Evolutionary conservation across 2,888 invertebrate species (phyloP).

Genomic region (Odontothrips loti): DNA sequence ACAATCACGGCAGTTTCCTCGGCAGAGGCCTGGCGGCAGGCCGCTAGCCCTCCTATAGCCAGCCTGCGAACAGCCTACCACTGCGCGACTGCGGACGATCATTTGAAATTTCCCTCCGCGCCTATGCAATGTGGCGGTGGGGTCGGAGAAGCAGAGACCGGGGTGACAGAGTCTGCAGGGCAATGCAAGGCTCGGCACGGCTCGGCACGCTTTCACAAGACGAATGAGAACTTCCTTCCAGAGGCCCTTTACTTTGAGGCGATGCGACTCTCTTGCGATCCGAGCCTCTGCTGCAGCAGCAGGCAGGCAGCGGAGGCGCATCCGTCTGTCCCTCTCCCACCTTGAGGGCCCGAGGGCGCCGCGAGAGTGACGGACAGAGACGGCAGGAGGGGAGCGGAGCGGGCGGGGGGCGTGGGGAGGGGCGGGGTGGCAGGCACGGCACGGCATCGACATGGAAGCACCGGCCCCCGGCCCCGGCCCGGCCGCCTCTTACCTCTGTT

Average conservation of each 20-base stretch:
- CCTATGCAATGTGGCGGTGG: not conserved
- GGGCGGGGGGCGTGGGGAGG: not conserved
- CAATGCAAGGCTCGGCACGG: conserved; percentile 12
- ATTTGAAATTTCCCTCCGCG: not conserved
- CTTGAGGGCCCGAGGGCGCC: not conserved
- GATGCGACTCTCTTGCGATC: not conserved
- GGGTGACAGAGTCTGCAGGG: not conserved
- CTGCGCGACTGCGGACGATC: too few relatives aligned
- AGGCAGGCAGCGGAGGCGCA: not conserved
- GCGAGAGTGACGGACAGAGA: not conserved
- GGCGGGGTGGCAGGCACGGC: not conserved
- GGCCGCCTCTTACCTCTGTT: not conserved
- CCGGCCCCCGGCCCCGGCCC: not conserved
- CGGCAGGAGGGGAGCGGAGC: not conserved
- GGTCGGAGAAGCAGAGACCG: not conserved
- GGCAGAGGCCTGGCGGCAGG: too few relatives aligned
- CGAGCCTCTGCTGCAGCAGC: not conserved
- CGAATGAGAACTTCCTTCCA: not conserved
- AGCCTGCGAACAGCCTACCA: too few relatives aligned
- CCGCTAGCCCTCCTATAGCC: too few relatives aligned
- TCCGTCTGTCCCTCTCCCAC: not conserved
- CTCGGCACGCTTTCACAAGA: conserved; percentile 6
- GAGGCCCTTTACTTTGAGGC: too few relatives aligned
- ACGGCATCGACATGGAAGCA: too few relatives aligned
- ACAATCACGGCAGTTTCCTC: too few relatives aligned